These are phyloP conservation scores for Spatula clypeata DNA, from an alignment of 2,797 vertebrate genomes.

Conservation along the genomic window DNA sequence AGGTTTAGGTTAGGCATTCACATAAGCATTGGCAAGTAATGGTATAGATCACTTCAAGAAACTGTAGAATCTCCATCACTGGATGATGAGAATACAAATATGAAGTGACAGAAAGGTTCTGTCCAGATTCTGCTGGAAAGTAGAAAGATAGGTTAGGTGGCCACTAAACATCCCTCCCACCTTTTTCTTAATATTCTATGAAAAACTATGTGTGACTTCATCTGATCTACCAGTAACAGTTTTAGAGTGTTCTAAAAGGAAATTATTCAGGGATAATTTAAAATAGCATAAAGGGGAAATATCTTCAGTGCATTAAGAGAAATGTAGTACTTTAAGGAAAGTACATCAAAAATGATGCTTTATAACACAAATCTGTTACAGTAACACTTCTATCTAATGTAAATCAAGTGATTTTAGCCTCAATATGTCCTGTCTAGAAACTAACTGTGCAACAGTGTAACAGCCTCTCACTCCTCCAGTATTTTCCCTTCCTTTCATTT, in stretches of 20 bases:
- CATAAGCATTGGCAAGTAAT: neutral
- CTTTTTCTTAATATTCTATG: neutral
- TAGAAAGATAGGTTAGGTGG: neutral
- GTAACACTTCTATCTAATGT: neutral
- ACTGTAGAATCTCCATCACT: neutral
- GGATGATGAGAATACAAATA: neutral
- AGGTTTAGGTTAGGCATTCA: neutral
- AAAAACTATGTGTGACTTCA: neutral
- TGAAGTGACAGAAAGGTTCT: neutral
- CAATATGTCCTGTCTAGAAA: neutral
- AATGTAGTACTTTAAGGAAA: neutral
- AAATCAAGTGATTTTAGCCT: neutral
- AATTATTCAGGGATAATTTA: neutral
- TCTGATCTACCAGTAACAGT: neutral
- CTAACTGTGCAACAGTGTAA: neutral
- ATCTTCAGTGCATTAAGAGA: neutral
- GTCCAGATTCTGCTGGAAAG: neutral
- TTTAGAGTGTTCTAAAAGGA: neutral
- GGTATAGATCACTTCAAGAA: neutral
- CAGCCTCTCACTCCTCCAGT: slow-evolving; percentile 4
- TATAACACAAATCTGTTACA: neutral
- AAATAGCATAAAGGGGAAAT: neutral
- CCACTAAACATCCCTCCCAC: neutral
- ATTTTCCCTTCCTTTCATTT: neutral
- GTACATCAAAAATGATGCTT: neutral